Evolutionary conservation across 2,888 invertebrate genomes (phyloP).

Genomic region (Hyposoter dolosus): DNA sequence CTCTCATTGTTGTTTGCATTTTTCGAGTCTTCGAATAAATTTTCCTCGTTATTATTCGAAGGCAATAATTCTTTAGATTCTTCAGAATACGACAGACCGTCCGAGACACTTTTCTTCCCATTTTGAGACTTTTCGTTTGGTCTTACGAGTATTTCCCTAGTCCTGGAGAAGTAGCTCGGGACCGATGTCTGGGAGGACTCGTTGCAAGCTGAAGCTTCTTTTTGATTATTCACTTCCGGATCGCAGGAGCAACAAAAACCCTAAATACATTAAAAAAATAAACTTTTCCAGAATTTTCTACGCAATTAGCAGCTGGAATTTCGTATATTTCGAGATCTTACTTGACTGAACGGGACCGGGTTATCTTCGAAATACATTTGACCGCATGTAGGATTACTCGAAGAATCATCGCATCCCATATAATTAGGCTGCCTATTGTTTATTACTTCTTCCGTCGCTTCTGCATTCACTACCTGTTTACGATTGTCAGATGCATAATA

Average conservation of each 20-base stretch:
- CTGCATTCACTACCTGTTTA: constrained; percentile 84
- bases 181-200: constrained; percentile 38
- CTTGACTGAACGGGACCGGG: constrained; percentile 84
- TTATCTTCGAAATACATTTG: constrained; percentile 82
- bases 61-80: constrained; percentile 10
- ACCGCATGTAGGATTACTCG: constrained; percentile 84
- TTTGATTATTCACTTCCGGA: constrained; percentile 75
- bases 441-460: constrained; percentile 84
- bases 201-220: constrained; percentile 72
- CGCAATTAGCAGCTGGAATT: not conserved
- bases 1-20: constrained; percentile 38
- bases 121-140: constrained; percentile 55
- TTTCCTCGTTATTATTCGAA: not conserved
- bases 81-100: constrained; percentile 19
- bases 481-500: not conserved
- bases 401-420: constrained; percentile 82
- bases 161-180: constrained; percentile 51
- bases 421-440: constrained; percentile 83
- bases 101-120: constrained; percentile 18
- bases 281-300: not conserved
- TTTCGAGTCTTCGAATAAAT: not conserved
- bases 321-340: constrained; percentile 55
- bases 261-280: constrained; percentile 64
- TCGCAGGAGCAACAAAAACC: constrained; percentile 86
- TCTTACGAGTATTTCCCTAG: constrained; percentile 29